Percentiles rank a stretch among this genome's conserved stretches.
These are phyloP conservation scores for Temnothorax rugatulus DNA, from an alignment of 2,888 invertebrate genomes.

Conservation along the genomic window DNA sequence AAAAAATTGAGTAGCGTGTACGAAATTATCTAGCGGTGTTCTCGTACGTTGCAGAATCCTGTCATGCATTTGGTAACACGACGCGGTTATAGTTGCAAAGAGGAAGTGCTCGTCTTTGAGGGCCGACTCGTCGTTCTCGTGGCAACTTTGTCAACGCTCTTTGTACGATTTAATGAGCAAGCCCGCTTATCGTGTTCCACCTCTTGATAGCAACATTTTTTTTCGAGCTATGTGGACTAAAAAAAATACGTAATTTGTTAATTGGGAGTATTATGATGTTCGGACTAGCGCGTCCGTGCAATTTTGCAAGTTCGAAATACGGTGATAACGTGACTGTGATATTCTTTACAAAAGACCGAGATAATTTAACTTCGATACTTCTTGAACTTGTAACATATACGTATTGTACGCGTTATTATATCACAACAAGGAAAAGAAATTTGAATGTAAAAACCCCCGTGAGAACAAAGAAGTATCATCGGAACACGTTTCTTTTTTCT, in stretches of 20 bases:
- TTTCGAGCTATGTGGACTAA: not conserved
- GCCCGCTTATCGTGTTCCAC: conserved; percentile 31
- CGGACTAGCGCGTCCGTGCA: not conserved
- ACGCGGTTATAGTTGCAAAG: conserved; percentile 52
- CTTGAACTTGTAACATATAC: not conserved
- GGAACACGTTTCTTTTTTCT: not conserved
- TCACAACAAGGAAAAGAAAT: not conserved
- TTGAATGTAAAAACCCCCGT: not conserved
- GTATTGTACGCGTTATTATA: not conserved
- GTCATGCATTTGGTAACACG: conserved; percentile 33
- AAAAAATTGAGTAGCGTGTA: conserved; percentile 38
- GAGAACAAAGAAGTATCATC: not conserved
- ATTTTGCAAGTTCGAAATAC: not conserved
- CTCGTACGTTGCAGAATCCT: conserved; percentile 27
- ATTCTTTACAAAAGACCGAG: not conserved
- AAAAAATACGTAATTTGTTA: conserved; percentile 36
- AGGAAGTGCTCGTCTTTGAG: conserved; percentile 49
- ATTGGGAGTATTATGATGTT: not conserved
- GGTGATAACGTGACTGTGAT: not conserved
- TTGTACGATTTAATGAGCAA: conserved; percentile 49
- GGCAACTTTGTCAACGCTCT: conserved; percentile 46
- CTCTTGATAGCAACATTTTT: conserved; percentile 30
- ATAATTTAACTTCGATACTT: not conserved
- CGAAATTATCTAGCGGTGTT: conserved; percentile 10
- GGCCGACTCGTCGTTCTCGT: conserved; percentile 28